Evolutionary conservation across 1,140 invertebrate species (phyloP).

Genomic region (Sitophilus oryzae): DNA sequence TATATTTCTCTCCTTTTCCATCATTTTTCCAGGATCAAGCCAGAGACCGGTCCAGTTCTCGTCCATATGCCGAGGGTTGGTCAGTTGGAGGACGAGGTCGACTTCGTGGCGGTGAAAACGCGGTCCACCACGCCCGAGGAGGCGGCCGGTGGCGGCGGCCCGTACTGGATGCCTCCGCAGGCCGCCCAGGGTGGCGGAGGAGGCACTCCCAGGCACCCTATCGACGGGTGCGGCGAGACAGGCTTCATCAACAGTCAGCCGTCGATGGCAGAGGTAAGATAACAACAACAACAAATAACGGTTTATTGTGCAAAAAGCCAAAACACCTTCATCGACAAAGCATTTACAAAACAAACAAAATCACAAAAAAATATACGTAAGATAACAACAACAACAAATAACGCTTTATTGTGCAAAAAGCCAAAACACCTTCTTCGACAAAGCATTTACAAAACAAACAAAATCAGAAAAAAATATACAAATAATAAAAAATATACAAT

Average conservation of each 20-base stretch:
- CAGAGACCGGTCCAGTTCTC: conserved; percentile 21
- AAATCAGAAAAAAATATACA: too few relatives aligned
- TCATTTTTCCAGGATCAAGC: conserved; percentile 39
- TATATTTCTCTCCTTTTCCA: too few relatives aligned
- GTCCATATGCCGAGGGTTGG: conserved; percentile 42
- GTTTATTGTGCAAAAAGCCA: too few relatives aligned
- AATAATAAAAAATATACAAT: too few relatives aligned
- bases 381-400: too few relatives aligned
- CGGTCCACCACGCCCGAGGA: conserved; percentile 42
- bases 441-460: too few relatives aligned
- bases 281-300: too few relatives aligned
- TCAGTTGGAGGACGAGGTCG: conserved; percentile 42
- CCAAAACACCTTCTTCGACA: too few relatives aligned
- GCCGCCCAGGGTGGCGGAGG: conserved; percentile 25
- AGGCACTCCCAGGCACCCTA: conserved; percentile 26
- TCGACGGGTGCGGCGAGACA: conserved; percentile 58
- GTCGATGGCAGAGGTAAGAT: conserved; percentile 71
- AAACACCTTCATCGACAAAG: too few relatives aligned
- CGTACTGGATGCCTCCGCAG: conserved; percentile 44
- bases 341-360: too few relatives aligned
- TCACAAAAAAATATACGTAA: too few relatives aligned
- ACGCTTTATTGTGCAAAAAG: too few relatives aligned
- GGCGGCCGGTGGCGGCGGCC: conserved; percentile 35
- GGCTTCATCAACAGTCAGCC: conserved; percentile 90
- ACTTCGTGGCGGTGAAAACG: conserved; percentile 44